Evolutionary conservation across 2,888 invertebrate genomes (phyloP).

Genomic region (Troides helena): DNA sequence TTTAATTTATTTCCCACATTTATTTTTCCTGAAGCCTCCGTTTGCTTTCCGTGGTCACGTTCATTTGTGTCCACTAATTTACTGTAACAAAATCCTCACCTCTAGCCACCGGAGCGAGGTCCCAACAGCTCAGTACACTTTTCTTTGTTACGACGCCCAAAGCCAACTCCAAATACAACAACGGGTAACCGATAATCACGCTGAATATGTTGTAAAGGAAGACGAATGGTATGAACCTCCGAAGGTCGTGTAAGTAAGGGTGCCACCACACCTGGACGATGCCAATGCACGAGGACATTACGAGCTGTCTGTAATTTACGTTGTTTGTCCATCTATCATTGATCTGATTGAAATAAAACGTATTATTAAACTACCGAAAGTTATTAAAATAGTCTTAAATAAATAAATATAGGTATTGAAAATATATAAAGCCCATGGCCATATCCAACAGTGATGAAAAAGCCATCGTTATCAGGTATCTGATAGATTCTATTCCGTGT

Average conservation of each 20-base stretch:
- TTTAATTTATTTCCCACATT: background rate
- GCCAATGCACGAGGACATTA: constrained; percentile 64
- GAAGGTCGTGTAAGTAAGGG: constrained; percentile 62
- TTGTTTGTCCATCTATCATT: constrained; percentile 70
- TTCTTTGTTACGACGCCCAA: constrained; percentile 68
- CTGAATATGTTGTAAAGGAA: constrained; percentile 69
- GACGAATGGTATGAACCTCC: constrained; percentile 60
- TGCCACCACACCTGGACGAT: constrained; percentile 71
- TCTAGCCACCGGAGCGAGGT: constrained; percentile 65
- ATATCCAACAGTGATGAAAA: background rate
- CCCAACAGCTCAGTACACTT: constrained; percentile 68
- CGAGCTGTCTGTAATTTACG: constrained; percentile 67
- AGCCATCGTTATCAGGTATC: background rate
- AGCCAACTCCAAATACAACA: constrained; percentile 68
- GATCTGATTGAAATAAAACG: constrained; percentile 41
- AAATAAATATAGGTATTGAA: background rate
- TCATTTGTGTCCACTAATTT: background rate
- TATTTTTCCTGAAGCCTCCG: background rate
- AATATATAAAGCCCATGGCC: background rate
- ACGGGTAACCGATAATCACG: constrained; percentile 61
- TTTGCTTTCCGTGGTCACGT: background rate
- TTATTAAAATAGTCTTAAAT: background rate
- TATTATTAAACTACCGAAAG: background rate
- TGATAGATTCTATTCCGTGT: background rate
- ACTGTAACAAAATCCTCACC: constrained; percentile 42